Evolutionary conservation across 2,113 vertebrate species (phyloP), one percentile per base, ranked within the genome.

Genomic region (Antennarius striatus): DNA sequence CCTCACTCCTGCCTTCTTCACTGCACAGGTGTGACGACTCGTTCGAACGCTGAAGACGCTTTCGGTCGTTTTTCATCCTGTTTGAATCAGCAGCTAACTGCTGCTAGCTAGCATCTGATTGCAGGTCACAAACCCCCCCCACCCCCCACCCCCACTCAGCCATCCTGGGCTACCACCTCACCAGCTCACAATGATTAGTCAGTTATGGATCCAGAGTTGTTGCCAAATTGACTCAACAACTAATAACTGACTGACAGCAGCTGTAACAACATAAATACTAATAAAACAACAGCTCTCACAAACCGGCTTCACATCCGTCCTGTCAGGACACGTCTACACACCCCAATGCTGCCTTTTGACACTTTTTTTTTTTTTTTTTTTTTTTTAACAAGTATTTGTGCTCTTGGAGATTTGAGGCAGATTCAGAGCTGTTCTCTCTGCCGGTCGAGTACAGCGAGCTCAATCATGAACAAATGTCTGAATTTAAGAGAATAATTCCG

Each of bases 1-100:
- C 67, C 92, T 98, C 82, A 98, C 96, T 71, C 95, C 96, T 13
- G 96, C 96, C 85, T 96, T 98, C 90, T 98, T 98, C 90, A 95
- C 96, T 0, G 94, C 96, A 66, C 96, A 98, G 95, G 96, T 98
- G 86, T 94, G 90, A 13, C 9, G 4, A 13, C 13, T 47, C 3
- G 13, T 2, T 45, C 4, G 32, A 16, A 4, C 22, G 17, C 3
- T 10, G 17, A 51, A 22, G 10, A 28, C 8, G 22, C 10, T 12
- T 28, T 29, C 4, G 10, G 22, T 51, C 17, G 42, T 11, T 43
- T 43, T 7, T 36, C 32, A 5, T 36, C 7, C 32, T 2, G 5
- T 36, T 36, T 36, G 32, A 36, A 36, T 36, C 7, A 36, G 32
- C 32, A 36, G 32, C 32, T 36, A 7, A 7, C 32, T 36, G 32